A percentile compares a stretch with the other conserved stretches of the same genome.
Evolutionary conservation across 2,797 vertebrate genomes (phyloP).

Genomic region (Anas bahamensis): DNA sequence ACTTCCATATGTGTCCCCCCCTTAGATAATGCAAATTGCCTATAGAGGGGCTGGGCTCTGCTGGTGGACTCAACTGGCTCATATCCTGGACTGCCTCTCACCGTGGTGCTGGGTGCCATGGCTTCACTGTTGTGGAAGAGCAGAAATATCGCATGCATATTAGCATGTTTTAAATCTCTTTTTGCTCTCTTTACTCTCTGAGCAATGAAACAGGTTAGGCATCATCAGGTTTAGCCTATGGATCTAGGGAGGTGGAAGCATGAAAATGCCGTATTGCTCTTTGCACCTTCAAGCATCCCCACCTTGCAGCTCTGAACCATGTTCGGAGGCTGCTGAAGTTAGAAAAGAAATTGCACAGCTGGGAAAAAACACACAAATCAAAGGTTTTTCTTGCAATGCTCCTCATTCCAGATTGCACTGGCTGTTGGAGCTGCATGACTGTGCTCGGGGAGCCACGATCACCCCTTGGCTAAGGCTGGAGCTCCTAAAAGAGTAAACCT

Average conservation of each 20-base stretch:
- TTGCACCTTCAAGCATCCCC: not conserved
- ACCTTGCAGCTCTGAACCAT: too few species aligned
- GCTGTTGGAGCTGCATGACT: not conserved
- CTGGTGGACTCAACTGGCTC: rapidly evolving
- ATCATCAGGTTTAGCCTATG: not conserved
- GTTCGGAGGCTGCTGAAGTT: not conserved
- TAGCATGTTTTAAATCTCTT: not conserved
- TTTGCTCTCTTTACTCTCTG: not conserved
- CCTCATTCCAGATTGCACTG: not conserved
- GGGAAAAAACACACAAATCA: rapidly evolving
- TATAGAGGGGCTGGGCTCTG: rapidly evolving
- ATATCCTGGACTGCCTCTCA: rapidly evolving
- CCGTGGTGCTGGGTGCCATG: not conserved
- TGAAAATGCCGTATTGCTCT: rapidly evolving
- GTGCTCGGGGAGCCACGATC: rapidly evolving
- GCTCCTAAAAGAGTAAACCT: not conserved
- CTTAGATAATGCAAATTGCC: not conserved
- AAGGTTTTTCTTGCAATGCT: not conserved
- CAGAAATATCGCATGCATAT: rapidly evolving
- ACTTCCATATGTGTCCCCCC: not conserved
- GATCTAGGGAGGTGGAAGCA: too few species aligned
- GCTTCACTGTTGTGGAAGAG: not conserved
- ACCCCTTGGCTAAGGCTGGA: not conserved
- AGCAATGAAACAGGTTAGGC: not conserved
- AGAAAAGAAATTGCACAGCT: not conserved